Evolutionary conservation across 2,113 vertebrate species (phyloP).

Genomic region (Strigops habroptila): DNA sequence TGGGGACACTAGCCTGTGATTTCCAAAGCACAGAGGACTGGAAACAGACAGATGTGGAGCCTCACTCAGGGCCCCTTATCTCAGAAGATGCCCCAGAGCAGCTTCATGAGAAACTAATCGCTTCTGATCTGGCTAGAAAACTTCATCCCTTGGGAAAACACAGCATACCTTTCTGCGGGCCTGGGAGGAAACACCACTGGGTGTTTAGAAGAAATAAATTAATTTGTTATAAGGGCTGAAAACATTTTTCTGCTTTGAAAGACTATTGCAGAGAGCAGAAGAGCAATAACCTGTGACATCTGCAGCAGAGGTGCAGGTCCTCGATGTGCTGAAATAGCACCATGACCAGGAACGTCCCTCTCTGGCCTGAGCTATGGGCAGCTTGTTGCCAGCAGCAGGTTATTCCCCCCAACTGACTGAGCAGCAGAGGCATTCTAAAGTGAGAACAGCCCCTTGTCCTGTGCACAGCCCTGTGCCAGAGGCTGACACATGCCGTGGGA

Average conservation of each 20-base stretch:
- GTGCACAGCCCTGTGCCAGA: neutral
- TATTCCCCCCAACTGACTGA: neutral
- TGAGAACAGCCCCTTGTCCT: neutral
- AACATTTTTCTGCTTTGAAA: neutral
- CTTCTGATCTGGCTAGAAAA: neutral
- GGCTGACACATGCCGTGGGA: accelerated
- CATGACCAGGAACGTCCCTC: neutral
- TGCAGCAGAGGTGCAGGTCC: neutral
- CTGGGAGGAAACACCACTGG: neutral
- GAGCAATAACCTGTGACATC: neutral
- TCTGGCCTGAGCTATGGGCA: neutral
- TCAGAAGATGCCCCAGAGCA: accelerated
- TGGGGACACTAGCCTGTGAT: neutral
- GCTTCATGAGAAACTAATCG: neutral
- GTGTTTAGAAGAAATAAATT: neutral
- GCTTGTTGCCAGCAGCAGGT: neutral
- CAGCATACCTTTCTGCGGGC: neutral
- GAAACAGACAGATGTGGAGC: neutral
- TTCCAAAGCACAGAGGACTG: neutral
- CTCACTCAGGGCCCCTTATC: accelerated
- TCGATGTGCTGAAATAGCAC: accelerated
- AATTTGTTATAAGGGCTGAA: neutral
- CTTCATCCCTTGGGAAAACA: neutral
- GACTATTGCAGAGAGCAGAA: neutral
- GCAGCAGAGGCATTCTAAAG: neutral